Conservation (phyloP, 2,888 invertebrate genomes). For the Noctua janthe region DNA sequence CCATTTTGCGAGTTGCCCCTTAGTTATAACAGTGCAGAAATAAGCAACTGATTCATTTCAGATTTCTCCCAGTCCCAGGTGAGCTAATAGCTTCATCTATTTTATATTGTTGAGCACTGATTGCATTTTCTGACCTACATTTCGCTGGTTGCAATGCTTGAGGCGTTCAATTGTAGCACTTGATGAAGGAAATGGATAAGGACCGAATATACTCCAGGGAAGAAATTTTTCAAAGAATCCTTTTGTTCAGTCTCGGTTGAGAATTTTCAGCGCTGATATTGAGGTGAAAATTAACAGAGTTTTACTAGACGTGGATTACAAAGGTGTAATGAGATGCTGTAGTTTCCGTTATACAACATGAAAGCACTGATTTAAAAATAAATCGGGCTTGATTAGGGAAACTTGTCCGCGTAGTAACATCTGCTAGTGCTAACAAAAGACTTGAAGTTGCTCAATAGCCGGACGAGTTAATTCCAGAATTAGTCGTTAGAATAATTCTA, state of each 20-base stretch:
- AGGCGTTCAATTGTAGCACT: constrained; percentile 53
- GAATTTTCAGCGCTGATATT: constrained; percentile 12
- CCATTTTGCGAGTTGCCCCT: constrained; percentile 41
- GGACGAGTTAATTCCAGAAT: constrained; percentile 29
- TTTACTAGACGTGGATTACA: neutral
- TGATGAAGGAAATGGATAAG: constrained; percentile 47
- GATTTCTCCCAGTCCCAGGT: constrained; percentile 56
- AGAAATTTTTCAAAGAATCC: constrained; percentile 8
- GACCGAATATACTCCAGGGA: constrained; percentile 21
- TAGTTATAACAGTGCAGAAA: constrained; percentile 42
- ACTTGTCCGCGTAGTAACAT: constrained; percentile 6
- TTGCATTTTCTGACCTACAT: constrained; percentile 64
- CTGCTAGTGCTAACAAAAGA: constrained; percentile 14
- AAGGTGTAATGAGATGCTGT: neutral
- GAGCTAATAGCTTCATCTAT: constrained; percentile 59
- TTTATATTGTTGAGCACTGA: constrained; percentile 63
- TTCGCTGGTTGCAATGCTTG: constrained; percentile 53
- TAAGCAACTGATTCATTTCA: constrained; percentile 60
- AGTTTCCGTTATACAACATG: neutral
- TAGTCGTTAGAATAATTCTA: constrained; percentile 30
- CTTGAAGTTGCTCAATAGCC: constrained; percentile 1
- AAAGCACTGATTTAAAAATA: neutral
- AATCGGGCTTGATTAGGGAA: neutral
- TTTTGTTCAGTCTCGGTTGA: constrained; percentile 4
- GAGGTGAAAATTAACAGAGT: neutral